phyloP scores from a whole-genome alignment of 2,888 invertebrate genomes.

The Epinotia demarniana region DNA sequence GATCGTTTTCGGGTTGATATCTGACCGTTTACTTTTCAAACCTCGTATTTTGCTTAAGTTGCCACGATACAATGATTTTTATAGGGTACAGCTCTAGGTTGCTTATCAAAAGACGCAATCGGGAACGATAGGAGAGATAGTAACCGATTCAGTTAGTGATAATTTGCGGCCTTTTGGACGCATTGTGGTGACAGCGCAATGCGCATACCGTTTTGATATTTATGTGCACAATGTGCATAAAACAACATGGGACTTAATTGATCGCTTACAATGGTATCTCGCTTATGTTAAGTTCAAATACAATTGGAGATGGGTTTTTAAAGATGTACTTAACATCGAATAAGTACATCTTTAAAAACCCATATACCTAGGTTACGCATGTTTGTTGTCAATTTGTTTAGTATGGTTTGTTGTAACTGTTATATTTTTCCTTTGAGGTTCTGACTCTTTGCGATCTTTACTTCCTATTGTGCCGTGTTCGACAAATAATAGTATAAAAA shows the following conservation, averaged over 20 bases:
- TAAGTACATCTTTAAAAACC: no score
- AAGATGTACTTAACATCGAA: no score
- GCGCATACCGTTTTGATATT: slow-evolving; percentile 32
- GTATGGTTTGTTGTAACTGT: no score
- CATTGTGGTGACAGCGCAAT: slow-evolving; percentile 40
- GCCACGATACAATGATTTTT: background rate
- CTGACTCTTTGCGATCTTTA: no score
- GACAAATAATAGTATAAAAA: no score
- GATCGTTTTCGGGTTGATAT: slow-evolving; percentile 49
- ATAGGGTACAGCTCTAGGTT: background rate
- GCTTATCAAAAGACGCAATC: background rate
- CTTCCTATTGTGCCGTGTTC: no score
- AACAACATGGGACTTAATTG: slow-evolving; percentile 42
- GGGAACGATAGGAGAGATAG: background rate
- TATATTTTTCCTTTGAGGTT: no score
- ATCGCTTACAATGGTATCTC: slow-evolving; percentile 41
- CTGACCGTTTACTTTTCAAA: slow-evolving; percentile 5
- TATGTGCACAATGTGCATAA: slow-evolving; percentile 41
- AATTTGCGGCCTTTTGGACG: slow-evolving; percentile 33
- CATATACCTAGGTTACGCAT: no score
- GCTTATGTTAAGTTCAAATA: background rate
- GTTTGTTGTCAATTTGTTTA: no score
- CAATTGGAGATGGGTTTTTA: background rate
- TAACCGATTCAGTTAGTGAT: slow-evolving; percentile 11
- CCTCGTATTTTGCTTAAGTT: background rate